A percentile compares a stretch with the other conserved stretches of the same genome.
These are phyloP conservation scores for Papilio protenor DNA, from an alignment of 2,888 invertebrate species.

Conservation along the genomic window DNA sequence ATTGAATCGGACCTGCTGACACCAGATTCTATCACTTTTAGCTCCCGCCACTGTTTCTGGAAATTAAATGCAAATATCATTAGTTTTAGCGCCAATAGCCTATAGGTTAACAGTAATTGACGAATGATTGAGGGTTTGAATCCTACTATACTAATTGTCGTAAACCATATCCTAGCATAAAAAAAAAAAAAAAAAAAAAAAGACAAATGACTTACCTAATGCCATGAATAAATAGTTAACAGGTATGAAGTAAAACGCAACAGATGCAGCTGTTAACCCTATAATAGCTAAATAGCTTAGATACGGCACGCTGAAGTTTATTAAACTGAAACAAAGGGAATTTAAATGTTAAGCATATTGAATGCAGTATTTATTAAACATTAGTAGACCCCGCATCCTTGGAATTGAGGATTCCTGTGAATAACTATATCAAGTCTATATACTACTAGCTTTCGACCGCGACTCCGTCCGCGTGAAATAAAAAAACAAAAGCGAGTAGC, in stretches of 20 bases:
- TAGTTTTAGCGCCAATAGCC: too few relatives aligned
- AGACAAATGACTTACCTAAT: slow-evolving; percentile 62
- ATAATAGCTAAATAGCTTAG: slow-evolving; percentile 72
- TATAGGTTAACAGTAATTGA: too few relatives aligned
- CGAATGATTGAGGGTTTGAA: too few relatives aligned
- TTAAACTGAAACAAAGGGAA: slow-evolving; percentile 65
- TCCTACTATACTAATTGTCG: too few relatives aligned
- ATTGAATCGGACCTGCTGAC: slow-evolving; percentile 55
- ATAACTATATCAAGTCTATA: not conserved
- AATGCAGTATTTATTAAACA: not conserved
- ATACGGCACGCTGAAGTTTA: slow-evolving; percentile 76
- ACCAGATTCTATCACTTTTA: slow-evolving; percentile 73
- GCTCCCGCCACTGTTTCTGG: slow-evolving; percentile 80
- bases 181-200: not conserved
- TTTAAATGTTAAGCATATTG: slow-evolving; percentile 16
- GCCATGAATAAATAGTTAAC: slow-evolving; percentile 77
- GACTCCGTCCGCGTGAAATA: too few relatives aligned
- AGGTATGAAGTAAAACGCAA: slow-evolving; percentile 71
- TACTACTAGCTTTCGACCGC: not conserved
- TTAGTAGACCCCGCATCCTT: not conserved
- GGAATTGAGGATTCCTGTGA: not conserved
- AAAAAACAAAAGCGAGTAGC: too few relatives aligned
- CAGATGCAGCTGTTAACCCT: slow-evolving; percentile 59
- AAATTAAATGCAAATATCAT: slow-evolving; percentile 46
- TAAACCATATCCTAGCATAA: too few relatives aligned